These are phyloP conservation scores for Spheniscus humboldti DNA, from an alignment of 2,797 vertebrate species.

Conservation along the genomic window DNA sequence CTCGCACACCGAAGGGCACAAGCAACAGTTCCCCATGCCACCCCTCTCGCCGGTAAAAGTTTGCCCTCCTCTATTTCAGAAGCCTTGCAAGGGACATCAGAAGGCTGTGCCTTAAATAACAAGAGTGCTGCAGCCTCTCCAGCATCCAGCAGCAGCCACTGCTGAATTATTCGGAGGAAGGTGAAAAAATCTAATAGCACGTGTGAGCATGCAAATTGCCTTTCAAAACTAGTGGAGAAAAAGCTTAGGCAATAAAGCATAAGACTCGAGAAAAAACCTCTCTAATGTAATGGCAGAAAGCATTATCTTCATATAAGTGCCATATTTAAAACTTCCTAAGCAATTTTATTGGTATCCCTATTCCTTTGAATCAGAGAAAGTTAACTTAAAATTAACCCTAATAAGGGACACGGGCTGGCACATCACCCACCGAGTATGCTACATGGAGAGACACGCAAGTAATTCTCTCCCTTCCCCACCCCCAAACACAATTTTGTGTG, in stretches of 20 bases:
- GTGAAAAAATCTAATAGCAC: background rate
- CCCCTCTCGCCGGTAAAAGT: background rate
- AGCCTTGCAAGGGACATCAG: background rate
- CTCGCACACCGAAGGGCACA: background rate
- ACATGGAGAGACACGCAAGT: background rate
- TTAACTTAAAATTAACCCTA: background rate
- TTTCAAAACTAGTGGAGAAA: slow-evolving; percentile 1
- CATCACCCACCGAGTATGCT: background rate
- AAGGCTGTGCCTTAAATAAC: background rate
- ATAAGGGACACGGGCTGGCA: background rate
- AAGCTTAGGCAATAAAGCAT: slow-evolving; percentile 8
- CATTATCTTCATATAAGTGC: background rate
- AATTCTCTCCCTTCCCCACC: background rate
- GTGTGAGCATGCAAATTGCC: slow-evolving; percentile 8
- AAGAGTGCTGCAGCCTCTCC: background rate
- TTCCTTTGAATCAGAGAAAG: background rate
- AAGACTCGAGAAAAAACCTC: background rate
- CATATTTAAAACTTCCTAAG: slow-evolving; percentile 23
- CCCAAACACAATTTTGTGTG: background rate
- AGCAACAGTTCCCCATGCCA: background rate
- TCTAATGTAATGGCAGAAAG: background rate
- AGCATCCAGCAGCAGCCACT: background rate
- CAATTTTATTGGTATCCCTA: background rate
- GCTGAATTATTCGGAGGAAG: background rate
- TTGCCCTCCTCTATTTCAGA: background rate